These are phyloP conservation scores for Anoplophora glabripennis DNA, from an alignment of 1,140 invertebrate genomes.

Conservation along the genomic window DNA sequence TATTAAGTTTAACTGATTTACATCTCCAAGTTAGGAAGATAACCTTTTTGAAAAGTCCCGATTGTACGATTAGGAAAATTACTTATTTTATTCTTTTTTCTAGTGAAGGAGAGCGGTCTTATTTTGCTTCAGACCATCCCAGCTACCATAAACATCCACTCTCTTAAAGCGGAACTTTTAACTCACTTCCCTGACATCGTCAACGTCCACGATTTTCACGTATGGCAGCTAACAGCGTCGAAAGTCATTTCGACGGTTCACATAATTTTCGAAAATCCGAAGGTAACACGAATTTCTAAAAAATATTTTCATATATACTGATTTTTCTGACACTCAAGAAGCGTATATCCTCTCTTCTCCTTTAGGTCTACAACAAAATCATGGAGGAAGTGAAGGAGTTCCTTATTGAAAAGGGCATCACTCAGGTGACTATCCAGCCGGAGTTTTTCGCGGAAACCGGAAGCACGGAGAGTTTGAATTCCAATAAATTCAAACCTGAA, in stretches of 20 bases:
- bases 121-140: conserved; percentile 81
- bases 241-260: conserved; percentile 73
- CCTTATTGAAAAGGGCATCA: conserved; percentile 71
- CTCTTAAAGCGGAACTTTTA: conserved; percentile 61
- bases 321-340: too few species aligned
- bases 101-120: conserved; percentile 71
- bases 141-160: conserved; percentile 70
- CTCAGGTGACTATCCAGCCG: conserved; percentile 74
- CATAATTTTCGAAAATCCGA: conserved; percentile 67
- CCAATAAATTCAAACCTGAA: conserved; percentile 22
- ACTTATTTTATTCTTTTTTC: conserved; percentile 18
- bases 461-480: conserved; percentile 34
- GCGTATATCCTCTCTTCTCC: conserved; percentile 18
- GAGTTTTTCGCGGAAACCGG: conserved; percentile 60
- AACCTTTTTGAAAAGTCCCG: too few species aligned
- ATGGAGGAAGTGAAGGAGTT: conserved; percentile 65
- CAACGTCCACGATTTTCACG: conserved; percentile 78
- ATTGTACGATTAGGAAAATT: too few species aligned
- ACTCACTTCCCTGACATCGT: conserved; percentile 74
- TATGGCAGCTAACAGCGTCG: conserved; percentile 72
- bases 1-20: too few species aligned
- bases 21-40: too few species aligned
- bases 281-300: conserved; percentile 47
- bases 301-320: too few species aligned
- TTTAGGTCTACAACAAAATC: conserved; percentile 61